A percentile compares a stretch with the other conserved stretches of the same genome.
Conservation (phyloP, 2,113 vertebrate genomes). For the Gopherus evgoodei region DNA sequence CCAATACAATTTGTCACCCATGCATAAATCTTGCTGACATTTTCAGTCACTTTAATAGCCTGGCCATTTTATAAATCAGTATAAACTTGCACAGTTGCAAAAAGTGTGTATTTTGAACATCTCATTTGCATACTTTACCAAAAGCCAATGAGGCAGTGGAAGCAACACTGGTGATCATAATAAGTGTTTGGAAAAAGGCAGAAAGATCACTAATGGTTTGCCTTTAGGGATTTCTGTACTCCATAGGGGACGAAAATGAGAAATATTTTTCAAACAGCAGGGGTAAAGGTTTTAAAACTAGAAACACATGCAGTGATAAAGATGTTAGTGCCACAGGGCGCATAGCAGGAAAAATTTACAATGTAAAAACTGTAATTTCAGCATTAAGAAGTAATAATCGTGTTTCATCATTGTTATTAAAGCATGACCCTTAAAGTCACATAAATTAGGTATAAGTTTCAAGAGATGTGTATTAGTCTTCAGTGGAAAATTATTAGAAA, state of each 20-base stretch:
- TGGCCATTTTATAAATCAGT: slow-evolving; percentile 97
- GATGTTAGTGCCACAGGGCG: slow-evolving; percentile 99
- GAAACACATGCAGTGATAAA: slow-evolving; percentile 99
- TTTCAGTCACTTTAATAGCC: slow-evolving; percentile 98
- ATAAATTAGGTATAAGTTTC: slow-evolving; percentile 92
- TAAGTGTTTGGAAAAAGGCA: slow-evolving; percentile 99
- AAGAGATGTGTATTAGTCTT: slow-evolving; percentile 88
- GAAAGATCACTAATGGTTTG: slow-evolving; percentile 99
- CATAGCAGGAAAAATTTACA: slow-evolving; percentile 93
- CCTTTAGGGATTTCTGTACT: slow-evolving; percentile 99
- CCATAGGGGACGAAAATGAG: slow-evolving; percentile 99
- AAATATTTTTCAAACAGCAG: slow-evolving; percentile 99
- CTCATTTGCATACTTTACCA: slow-evolving; percentile 99
- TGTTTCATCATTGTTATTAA: slow-evolving; percentile 99
- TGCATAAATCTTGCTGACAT: slow-evolving; percentile 99
- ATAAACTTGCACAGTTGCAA: slow-evolving; percentile 99
- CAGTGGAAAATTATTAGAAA: slow-evolving; percentile 82
- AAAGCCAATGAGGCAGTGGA: slow-evolving; percentile 99
- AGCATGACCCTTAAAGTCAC: slow-evolving; percentile 96
- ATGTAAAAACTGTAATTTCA: slow-evolving; percentile 99
- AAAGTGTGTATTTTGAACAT: slow-evolving; percentile 99
- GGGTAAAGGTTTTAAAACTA: slow-evolving; percentile 99
- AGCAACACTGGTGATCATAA: slow-evolving; percentile 98
- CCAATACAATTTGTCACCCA: slow-evolving; percentile 97
- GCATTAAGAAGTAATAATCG: slow-evolving; percentile 99